Percentiles rank a stretch among this genome's conserved stretches.
Conservation (phyloP, 1,140 invertebrate species). For the Hermetia illucens region DNA sequence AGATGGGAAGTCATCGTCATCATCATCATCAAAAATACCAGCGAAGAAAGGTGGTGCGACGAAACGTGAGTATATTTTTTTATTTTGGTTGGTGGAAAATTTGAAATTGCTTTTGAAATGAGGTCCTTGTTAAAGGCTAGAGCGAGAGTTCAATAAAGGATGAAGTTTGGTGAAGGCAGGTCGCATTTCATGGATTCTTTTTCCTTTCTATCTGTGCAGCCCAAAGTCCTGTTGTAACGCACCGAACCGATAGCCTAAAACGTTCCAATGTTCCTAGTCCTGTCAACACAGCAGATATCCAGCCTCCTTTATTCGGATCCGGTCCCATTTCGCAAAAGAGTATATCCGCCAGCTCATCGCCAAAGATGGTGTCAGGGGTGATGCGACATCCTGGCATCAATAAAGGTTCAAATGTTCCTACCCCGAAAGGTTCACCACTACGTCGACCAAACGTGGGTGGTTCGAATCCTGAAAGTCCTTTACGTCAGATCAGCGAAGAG, state of each 20-base stretch:
- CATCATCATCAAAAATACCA: slow-evolving; percentile 39
- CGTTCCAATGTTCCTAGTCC: slow-evolving; percentile 9
- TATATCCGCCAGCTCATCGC: slow-evolving; percentile 9
- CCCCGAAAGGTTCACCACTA: slow-evolving; percentile 41
- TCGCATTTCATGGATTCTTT: no score
- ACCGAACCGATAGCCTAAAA: slow-evolving; percentile 22
- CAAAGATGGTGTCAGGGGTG: slow-evolving; percentile 11
- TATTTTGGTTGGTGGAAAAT: no score
- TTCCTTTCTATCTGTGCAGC: slow-evolving; percentile 5
- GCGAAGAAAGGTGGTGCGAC: slow-evolving; percentile 8
- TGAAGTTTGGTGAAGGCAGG: no score
- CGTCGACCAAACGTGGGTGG: slow-evolving; percentile 27
- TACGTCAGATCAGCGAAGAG: slow-evolving; percentile 50
- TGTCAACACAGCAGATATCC: slow-evolving; percentile 3
- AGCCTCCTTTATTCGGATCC: no score
- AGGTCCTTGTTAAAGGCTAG: no score
- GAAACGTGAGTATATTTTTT: no score
- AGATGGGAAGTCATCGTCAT: no score
- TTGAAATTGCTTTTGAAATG: no score
- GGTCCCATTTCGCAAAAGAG: slow-evolving; percentile 3
- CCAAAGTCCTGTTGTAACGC: slow-evolving; percentile 16
- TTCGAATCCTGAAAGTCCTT: slow-evolving; percentile 26
- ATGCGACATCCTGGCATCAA: slow-evolving; percentile 11
- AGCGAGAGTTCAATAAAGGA: no score
- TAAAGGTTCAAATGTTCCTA: slow-evolving; percentile 31